These are phyloP conservation scores for Sinopyrophorus schimmeli DNA, from an alignment of 2,888 invertebrate species.

Conservation along the genomic window DNA sequence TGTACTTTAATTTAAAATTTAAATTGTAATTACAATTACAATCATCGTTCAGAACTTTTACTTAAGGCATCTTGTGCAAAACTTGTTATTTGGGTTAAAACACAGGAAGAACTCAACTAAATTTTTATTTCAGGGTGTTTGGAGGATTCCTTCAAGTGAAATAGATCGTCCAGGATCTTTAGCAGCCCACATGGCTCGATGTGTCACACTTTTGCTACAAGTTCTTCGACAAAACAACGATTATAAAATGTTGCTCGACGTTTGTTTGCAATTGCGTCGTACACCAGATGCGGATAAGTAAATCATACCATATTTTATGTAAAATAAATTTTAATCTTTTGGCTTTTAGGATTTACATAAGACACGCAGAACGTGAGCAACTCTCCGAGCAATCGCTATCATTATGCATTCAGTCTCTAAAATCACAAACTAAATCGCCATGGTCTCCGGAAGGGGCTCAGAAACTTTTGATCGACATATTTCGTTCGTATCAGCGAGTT, in stretches of 20 bases:
- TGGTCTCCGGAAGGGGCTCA: slow-evolving; percentile 50
- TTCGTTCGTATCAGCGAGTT: slow-evolving; percentile 69
- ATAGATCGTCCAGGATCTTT: slow-evolving; percentile 92
- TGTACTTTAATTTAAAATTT: too few species aligned
- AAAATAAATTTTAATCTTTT: too few species aligned
- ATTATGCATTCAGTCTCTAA: slow-evolving; percentile 70
- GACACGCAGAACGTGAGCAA: slow-evolving; percentile 81
- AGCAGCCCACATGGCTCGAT: slow-evolving; percentile 87
- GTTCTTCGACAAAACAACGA: slow-evolving; percentile 80
- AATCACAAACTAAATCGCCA: slow-evolving; percentile 62
- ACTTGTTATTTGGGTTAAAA: too few species aligned
- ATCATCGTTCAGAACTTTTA: too few species aligned
- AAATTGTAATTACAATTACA: too few species aligned
- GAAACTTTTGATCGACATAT: slow-evolving; percentile 61
- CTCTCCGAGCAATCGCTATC: slow-evolving; percentile 78
- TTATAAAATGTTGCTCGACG: slow-evolving; percentile 75
- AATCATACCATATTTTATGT: slow-evolving; percentile 41
- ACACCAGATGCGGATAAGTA: slow-evolving; percentile 87
- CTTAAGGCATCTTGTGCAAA: too few species aligned
- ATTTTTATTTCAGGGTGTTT: too few species aligned
- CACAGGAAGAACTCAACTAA: too few species aligned
- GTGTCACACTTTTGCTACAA: slow-evolving; percentile 79
- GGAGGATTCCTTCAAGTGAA: slow-evolving; percentile 88
- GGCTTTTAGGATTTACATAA: slow-evolving; percentile 71
- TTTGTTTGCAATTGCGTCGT: slow-evolving; percentile 77